Conservation (phyloP, 2,113 vertebrate genomes). For the Oriolus oriolus region DNA sequence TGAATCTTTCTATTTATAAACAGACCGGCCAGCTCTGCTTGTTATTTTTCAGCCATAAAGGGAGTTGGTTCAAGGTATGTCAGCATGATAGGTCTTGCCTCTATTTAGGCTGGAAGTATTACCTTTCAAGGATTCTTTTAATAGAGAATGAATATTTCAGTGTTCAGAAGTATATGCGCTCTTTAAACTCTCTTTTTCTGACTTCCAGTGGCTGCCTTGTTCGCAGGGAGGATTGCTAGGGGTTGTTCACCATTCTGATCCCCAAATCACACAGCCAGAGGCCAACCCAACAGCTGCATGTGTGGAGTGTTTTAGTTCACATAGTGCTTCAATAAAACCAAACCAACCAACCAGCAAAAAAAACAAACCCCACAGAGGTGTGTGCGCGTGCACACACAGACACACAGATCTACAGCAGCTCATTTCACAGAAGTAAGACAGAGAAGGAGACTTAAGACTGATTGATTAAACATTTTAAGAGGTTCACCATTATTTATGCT, state of each 20-base stretch:
- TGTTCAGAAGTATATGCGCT: neutral
- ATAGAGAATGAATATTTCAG: neutral
- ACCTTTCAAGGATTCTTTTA: neutral
- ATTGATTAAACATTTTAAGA: neutral
- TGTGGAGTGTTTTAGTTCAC: neutral
- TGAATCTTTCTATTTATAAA: neutral
- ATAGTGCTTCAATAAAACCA: neutral
- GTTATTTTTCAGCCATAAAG: neutral
- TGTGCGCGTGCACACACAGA: no score
- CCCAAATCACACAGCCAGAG: neutral
- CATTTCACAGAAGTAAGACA: neutral
- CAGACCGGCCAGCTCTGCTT: neutral
- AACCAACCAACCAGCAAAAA: neutral
- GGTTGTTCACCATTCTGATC: neutral
- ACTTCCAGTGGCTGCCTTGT: neutral
- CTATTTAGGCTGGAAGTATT: neutral
- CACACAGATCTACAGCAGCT: neutral
- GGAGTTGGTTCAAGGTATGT: neutral
- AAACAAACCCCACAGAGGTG: rapidly evolving
- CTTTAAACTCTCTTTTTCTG: neutral
- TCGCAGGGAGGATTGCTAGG: neutral
- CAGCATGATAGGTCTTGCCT: neutral
- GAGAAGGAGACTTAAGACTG: neutral
- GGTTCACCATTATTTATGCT: neutral
- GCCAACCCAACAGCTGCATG: neutral